Base-by-base conservation (phyloP, 2,888 invertebrate genomes). In the Campoplex nolae region DNA sequence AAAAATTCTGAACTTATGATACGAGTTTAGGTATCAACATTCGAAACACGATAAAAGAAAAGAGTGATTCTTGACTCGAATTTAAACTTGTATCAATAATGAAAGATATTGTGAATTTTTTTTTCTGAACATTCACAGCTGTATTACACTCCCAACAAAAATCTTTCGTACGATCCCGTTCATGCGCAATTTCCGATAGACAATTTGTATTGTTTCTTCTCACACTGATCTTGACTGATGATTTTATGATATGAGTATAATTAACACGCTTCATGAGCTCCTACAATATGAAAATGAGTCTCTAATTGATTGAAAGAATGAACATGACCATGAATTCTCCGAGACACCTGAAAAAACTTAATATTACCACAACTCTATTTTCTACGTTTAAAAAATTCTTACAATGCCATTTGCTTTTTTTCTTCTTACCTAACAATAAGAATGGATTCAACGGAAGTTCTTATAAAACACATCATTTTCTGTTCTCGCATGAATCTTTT, bases 171-270 rank as follows among this genome's bases (percentile, higher is more conserved):
- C 32, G 32, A 62, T 62, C 62, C 32, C 32, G 32, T 62, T 62
- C 16, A 13, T 16, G 16, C 32, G 16, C 32, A 62, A 62, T 32
- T 6, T 32, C 16, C 1, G 32, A 62, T 28, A 32, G 11, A 58
- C 58, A 28, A 62, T 62, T 62, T 62, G 6, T 62, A 62, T 62
- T 32, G 62, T 62, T 32, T 62, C 38, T 62, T 62, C 28, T 62
- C 13, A 13, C 1, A 16, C 16, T 32, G 13, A 62, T 62, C 32
- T 62, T 2, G 62, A 32, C 32, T 32, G 32, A 62, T 32, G 32
- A 62, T 32, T 62, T 16, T 62, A 0, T 6, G 16, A 32, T 62
- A 11, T 7, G 32, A 32, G 28, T 62, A 23, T 23, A 32, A 62
- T 62, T 62, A 62, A 32, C 62, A 32, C 16, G 11, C 32, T 62